phyloP scores from a whole-genome alignment of 2,113 vertebrate genomes.

The Corythaixoides concolor region DNA sequence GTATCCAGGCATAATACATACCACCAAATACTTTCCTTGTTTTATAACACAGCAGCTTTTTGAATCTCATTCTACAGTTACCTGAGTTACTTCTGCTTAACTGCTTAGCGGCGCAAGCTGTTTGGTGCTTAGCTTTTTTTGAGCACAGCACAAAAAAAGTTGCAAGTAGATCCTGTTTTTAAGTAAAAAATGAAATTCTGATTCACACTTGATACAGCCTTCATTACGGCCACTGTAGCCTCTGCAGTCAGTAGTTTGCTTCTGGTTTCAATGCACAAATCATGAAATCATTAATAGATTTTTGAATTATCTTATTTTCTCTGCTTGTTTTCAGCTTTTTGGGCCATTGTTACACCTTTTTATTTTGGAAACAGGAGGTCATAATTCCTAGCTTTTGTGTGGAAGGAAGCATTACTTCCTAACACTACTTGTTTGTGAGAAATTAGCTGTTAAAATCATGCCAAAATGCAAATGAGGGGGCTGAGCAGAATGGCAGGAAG shows the following conservation, averaged over 20 bases:
- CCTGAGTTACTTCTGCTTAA: not conserved
- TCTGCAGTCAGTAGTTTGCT: not conserved
- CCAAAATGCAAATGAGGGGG: conserved; percentile 55
- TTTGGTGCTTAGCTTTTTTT: not conserved
- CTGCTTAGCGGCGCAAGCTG: not conserved
- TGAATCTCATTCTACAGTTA: not conserved
- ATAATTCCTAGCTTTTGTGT: not conserved
- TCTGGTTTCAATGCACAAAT: not conserved
- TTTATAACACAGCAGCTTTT: not conserved
- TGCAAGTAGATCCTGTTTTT: not conserved
- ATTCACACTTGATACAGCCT: not conserved
- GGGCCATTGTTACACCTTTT: not conserved
- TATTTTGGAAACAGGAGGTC: not conserved
- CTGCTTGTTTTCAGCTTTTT: not conserved
- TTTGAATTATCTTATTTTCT: not conserved
- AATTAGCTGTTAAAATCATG: conserved; percentile 44
- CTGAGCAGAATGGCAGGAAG: conserved; percentile 23
- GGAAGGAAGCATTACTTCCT: conserved; percentile 19
- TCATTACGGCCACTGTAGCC: not conserved
- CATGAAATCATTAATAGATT: not conserved
- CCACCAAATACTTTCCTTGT: not conserved
- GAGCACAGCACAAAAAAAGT: not conserved
- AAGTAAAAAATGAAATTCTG: not conserved
- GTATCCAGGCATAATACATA: not conserved
- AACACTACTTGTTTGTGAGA: conserved; percentile 29